Evolutionary conservation across 2,797 vertebrate genomes (phyloP).

Genomic region (Erpetoichthys calabaricus): DNA sequence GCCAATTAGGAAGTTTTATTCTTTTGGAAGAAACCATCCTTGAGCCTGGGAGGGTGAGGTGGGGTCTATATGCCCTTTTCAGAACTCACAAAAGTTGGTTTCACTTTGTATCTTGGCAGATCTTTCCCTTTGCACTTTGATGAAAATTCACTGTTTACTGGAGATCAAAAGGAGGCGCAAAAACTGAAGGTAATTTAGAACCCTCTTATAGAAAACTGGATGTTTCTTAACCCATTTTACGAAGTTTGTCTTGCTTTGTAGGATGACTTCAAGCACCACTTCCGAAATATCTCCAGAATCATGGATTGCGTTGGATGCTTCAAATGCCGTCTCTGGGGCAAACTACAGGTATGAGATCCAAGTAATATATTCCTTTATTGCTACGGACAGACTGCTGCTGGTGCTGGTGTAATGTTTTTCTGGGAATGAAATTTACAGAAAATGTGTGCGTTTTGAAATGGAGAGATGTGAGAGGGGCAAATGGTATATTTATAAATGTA

Average conservation of each 20-base stretch:
- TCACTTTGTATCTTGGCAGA: conserved; percentile 29
- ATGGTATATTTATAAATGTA: too few species aligned
- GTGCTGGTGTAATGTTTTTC: too few species aligned
- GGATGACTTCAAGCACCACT: conserved; percentile 77
- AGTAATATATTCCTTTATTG: too few species aligned
- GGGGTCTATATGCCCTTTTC: too few species aligned
- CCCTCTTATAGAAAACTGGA: not conserved
- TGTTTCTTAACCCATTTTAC: not conserved
- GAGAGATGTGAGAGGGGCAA: too few species aligned
- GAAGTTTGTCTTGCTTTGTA: conserved; percentile 22
- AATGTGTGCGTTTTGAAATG: too few species aligned
- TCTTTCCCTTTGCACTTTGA: conserved; percentile 85
- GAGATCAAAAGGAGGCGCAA: conserved; percentile 64
- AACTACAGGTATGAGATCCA: conserved; percentile 61
- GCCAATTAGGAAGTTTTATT: too few species aligned
- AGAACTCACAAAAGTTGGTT: too few species aligned
- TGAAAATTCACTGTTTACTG: conserved; percentile 77
- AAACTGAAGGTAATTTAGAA: conserved; percentile 66
- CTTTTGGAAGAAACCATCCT: too few species aligned
- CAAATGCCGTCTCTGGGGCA: conserved; percentile 90
- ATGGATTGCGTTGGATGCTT: conserved; percentile 93
- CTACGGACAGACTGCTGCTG: too few species aligned
- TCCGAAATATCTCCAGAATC: conserved; percentile 85
- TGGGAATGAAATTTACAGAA: too few species aligned
- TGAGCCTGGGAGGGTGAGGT: too few species aligned